A percentile compares a stretch with the other conserved stretches of the same genome.
phyloP scores from a whole-genome alignment of 2,797 vertebrate species.

The Lagorchestes hirsutus region DNA sequence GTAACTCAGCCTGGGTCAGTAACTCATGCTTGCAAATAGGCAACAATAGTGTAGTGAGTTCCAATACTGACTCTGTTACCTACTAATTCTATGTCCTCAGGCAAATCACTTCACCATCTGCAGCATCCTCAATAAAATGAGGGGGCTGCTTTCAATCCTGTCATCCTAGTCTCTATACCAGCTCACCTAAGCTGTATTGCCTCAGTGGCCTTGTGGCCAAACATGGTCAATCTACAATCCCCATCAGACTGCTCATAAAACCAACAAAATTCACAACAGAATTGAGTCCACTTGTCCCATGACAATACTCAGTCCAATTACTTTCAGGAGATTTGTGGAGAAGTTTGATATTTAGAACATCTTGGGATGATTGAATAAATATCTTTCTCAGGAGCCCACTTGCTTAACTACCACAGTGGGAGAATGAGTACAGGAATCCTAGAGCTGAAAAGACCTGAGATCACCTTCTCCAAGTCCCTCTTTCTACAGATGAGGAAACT shows the following conservation, averaged over 20 bases:
- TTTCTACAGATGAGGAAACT: not conserved
- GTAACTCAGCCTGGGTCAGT: conserved; percentile 47
- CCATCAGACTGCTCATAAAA: not conserved
- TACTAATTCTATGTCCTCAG: not conserved
- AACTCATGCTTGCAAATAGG: conserved; percentile 53
- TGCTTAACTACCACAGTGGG: not conserved
- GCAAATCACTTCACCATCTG: not conserved
- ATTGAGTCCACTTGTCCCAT: not conserved
- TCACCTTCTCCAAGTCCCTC: not conserved
- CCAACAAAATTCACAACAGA: not conserved
- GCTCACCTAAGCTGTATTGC: not conserved
- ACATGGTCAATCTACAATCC: not conserved
- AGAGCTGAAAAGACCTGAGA: not conserved
- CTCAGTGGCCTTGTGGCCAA: not conserved
- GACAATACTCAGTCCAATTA: not conserved
- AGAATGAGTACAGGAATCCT: not conserved
- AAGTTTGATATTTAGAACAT: not conserved
- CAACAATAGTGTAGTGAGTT: not conserved
- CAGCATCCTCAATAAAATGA: not conserved
- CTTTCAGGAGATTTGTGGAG: not conserved
- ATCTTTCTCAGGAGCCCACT: not conserved
- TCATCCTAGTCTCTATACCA: not conserved
- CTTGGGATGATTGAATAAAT: not conserved
- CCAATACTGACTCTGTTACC: not conserved
- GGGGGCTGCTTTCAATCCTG: not conserved